Conservation (phyloP, 2,113 vertebrate genomes). For the Girardinichthys multiradiatus region DNA sequence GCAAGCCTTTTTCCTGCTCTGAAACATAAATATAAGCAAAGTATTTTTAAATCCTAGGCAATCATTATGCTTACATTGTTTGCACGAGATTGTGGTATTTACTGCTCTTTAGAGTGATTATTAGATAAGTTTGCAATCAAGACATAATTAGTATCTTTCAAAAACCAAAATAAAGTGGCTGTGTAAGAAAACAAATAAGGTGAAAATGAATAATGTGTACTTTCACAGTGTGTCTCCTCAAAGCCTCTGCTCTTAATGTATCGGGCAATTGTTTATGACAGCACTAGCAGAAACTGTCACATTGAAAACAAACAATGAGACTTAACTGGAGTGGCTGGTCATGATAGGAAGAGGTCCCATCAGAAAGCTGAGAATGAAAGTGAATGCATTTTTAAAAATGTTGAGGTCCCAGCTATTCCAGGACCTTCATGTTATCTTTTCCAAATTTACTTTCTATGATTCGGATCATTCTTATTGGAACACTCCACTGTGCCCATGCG, state of each 20-base stretch:
- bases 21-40: background rate
- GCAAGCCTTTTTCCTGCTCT: background rate
- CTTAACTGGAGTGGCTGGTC: background rate
- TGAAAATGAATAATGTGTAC: conserved; percentile 34
- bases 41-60: conserved; percentile 6
- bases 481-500: too few relatives aligned
- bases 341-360: background rate
- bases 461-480: too few relatives aligned
- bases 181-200: conserved; percentile 34
- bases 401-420: too few relatives aligned
- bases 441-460: too few relatives aligned
- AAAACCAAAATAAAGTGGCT: conserved; percentile 49
- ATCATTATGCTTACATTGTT: background rate
- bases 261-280: conserved; percentile 4
- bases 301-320: background rate
- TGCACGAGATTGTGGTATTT: conserved; percentile 21
- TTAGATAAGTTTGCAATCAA: conserved; percentile 57
- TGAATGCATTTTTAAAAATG: too few relatives aligned
- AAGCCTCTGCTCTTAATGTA: background rate
- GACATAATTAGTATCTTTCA: conserved; percentile 59
- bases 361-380: background rate
- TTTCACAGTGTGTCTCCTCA: background rate
- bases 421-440: too few relatives aligned
- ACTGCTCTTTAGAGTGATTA: conserved; percentile 54
- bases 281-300: background rate